phyloP scores from a whole-genome alignment of 1,140 invertebrate genomes.

The Drosophila littoralis region DNA sequence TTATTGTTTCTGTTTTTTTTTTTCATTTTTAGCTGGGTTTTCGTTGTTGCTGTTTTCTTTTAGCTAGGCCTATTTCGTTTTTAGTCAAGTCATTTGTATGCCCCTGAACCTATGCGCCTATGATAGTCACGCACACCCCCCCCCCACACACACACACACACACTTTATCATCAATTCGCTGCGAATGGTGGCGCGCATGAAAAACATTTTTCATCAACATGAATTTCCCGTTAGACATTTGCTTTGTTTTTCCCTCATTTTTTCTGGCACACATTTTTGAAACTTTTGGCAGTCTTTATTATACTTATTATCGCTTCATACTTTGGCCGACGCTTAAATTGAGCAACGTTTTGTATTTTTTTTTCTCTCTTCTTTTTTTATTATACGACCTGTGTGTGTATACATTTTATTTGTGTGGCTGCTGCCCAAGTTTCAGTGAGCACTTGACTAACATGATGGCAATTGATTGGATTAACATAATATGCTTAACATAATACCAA shows the following conservation, averaged over 20 bases:
- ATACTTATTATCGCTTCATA: slow-evolving; percentile 81
- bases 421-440: slow-evolving; percentile 30
- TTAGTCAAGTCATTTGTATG: slow-evolving; percentile 76
- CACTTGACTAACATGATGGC: slow-evolving; percentile 43
- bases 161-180: slow-evolving; percentile 58
- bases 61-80: slow-evolving; percentile 68
- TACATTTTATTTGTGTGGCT: slow-evolving; percentile 8
- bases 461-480: slow-evolving; percentile 47
- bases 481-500: slow-evolving; percentile 37
- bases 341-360: slow-evolving; percentile 43
- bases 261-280: slow-evolving; percentile 62
- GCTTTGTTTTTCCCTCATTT: slow-evolving; percentile 62
- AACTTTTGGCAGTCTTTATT: slow-evolving; percentile 80
- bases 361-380: slow-evolving; percentile 3
- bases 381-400: neutral
- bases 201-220: slow-evolving; percentile 82
- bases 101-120: slow-evolving; percentile 39
- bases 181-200: slow-evolving; percentile 75
- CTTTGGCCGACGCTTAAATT: slow-evolving; percentile 55
- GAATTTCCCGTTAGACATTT: slow-evolving; percentile 75
- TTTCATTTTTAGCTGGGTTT: slow-evolving; percentile 27
- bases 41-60: slow-evolving; percentile 40
- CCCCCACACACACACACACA: slow-evolving; percentile 30
- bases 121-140: slow-evolving; percentile 6
- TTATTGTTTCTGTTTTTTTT: slow-evolving; percentile 15